Evolutionary conservation across 2,888 invertebrate species (phyloP), one percentile per base, ranked within the genome.

Genomic region (Tachystola acroxantha): DNA sequence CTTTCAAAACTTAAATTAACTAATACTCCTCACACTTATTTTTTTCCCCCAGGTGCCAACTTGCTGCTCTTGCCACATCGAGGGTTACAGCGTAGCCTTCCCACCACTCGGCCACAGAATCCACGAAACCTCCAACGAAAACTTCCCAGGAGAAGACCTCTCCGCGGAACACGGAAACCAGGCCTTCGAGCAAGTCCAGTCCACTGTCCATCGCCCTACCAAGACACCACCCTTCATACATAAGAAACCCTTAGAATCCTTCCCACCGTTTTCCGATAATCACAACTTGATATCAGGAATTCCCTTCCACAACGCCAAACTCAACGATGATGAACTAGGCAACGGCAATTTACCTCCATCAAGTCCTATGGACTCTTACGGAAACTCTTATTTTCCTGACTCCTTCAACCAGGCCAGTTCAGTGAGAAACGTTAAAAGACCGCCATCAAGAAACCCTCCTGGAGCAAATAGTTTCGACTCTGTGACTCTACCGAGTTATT

Each of bases 1-100:
- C n/a, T n/a, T n/a, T n/a, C n/a, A n/a, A n/a, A n/a, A n/a, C n/a
- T n/a, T n/a, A n/a, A n/a, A n/a, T n/a, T n/a, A n/a, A n/a, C n/a
- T n/a, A n/a, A n/a, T n/a, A n/a, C n/a, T n/a, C n/a, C n/a, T n/a
- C n/a, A n/a, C n/a, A n/a, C n/a, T n/a, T n/a, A n/a, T 24, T 27
- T 2, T 27, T 10, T 14, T 19, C 43, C 71, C 71, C 9, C 65
- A 91, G 91, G 90, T 93, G 1, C 94, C 94, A 14, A 93, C 93
- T 0, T 94, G 94, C 53, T 95, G 94, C 57, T 93, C 94, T 2
- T 95, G 94, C 57, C 94, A 94, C 63, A 91, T 95, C 7, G 92
- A 93, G 61, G 94, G 93, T 2, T 94, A 93, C 58, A 87, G 91
- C 19, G 91, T 92, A 7, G 82, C 91, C 7, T 93, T 90, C 45